Conservation (phyloP, 2,888 invertebrate genomes). For the Poecilus cupreus region DNA sequence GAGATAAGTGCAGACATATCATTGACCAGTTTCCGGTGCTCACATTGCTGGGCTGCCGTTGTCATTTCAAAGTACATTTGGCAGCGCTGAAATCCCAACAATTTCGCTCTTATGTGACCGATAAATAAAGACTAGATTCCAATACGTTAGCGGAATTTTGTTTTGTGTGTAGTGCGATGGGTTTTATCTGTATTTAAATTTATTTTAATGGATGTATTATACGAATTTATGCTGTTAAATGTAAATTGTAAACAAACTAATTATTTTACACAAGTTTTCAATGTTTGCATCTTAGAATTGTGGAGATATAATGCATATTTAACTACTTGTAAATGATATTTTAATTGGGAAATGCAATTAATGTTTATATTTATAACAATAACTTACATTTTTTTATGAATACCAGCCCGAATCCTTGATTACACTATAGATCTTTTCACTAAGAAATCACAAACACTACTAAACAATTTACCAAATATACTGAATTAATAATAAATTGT, state of each 20-base stretch:
- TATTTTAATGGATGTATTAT: conserved; percentile 33
- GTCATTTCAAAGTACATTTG: conserved; percentile 36
- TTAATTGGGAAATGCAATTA: conserved; percentile 1
- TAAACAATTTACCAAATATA: too few species aligned
- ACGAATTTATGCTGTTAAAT: conserved; percentile 4
- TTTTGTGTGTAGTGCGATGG: neutral
- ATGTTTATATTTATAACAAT: too few species aligned
- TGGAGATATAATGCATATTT: neutral
- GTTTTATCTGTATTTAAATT: conserved; percentile 35
- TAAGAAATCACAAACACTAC: too few species aligned
- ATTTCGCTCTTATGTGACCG: neutral
- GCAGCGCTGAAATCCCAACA: neutral
- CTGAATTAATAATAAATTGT: too few species aligned
- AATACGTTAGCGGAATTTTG: neutral
- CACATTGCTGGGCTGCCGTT: neutral
- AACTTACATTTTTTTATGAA: too few species aligned
- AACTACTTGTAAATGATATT: neutral
- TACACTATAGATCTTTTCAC: too few species aligned
- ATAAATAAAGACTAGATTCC: neutral
- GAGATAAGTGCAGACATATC: conserved; percentile 48
- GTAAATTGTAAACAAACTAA: conserved; percentile 19
- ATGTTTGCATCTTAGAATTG: neutral
- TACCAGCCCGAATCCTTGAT: too few species aligned
- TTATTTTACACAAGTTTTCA: neutral
- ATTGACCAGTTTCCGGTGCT: conserved; percentile 36